Base-by-base conservation (phyloP, 2,113 vertebrate genomes). In the Pica pica region DNA sequence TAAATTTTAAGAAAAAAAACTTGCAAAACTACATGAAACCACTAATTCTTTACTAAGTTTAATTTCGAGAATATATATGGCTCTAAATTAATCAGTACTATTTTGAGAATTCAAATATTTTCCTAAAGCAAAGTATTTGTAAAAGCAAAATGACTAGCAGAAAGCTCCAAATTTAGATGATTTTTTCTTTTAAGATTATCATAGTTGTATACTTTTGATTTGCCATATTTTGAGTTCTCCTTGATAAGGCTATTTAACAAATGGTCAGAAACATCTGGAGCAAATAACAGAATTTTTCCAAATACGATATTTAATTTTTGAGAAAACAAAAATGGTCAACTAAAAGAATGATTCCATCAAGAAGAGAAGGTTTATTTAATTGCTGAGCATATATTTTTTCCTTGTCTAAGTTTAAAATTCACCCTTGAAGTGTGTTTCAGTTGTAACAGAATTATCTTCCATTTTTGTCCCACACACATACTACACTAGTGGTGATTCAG, bases 401-500 rank as follows among this genome's bases (percentile, higher is more conserved):
- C 8, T 47, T n/a, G 2, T 53, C 20, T 44, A 77, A 39, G 1
- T 39, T 68, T 73, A 76, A 56, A n/a, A 39, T 35, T 77, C n/a
- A 11, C 9, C 6, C 44, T 27, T 30, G 8, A 57, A 52, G 4
- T 3, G 11, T 16, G 7, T 16, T 18, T 57, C 20, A 67, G 33
- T 30, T 31, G 21, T 30, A 53, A 61, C 11, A 68, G 65, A 44
- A 59, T 49, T 61, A 44, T 71, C 16, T 56, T 63, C 10, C 2
- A 1, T 52, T 33, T 76, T 9, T 57, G 20, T 73, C 49, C 9
- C 8, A 6, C 20, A 16, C 6, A 4, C 0, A 0, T 26, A 67
- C 6, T 3, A 53, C 56, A 61, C 4, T 31, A 9, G 52, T n/a
- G 31, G 5, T 35, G 42, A 65, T 11, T 42, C 20, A 57, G 53